A percentile compares a stretch with the other conserved stretches of the same genome.
These are phyloP conservation scores for Mormoops blainvillei DNA, from an alignment of 2,113 vertebrate species.

Conservation along the genomic window DNA sequence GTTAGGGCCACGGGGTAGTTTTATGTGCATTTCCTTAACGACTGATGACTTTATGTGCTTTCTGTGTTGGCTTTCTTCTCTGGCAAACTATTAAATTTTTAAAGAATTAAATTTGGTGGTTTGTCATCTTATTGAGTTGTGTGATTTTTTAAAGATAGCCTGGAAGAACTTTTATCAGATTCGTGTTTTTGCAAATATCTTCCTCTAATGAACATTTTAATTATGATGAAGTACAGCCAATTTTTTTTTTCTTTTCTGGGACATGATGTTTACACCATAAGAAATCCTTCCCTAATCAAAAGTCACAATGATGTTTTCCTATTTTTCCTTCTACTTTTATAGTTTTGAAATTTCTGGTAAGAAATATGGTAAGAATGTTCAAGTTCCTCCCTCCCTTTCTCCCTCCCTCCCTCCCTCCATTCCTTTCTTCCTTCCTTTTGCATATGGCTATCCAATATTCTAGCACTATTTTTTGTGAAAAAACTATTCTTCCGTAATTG, in stretches of 20 bases:
- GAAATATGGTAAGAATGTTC: not conserved
- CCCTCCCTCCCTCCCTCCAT: not conserved
- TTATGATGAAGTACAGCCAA: not conserved
- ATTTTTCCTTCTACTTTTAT: not conserved
- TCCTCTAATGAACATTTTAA: not conserved
- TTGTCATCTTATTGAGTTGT: not conserved
- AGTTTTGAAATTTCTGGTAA: not conserved
- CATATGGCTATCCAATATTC: not conserved
- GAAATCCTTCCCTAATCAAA: not conserved
- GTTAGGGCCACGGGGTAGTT: not conserved
- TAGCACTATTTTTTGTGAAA: not conserved
- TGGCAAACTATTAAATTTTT: not conserved
- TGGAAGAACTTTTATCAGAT: not conserved
- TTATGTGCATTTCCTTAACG: not conserved
- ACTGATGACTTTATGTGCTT: not conserved
- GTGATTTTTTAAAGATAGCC: not conserved
- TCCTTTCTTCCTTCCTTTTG: not conserved
- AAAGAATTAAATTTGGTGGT: not conserved
- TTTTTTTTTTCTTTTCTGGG: not conserved
- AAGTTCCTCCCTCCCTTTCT: not conserved
- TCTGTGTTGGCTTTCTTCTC: not conserved
- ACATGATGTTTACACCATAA: not conserved
- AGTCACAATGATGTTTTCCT: not conserved
- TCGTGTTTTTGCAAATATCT: not conserved
- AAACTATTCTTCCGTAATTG: not conserved